Evolutionary conservation across 2,113 vertebrate genomes (phyloP).

Genomic region (Laterallus jamaicensis): DNA sequence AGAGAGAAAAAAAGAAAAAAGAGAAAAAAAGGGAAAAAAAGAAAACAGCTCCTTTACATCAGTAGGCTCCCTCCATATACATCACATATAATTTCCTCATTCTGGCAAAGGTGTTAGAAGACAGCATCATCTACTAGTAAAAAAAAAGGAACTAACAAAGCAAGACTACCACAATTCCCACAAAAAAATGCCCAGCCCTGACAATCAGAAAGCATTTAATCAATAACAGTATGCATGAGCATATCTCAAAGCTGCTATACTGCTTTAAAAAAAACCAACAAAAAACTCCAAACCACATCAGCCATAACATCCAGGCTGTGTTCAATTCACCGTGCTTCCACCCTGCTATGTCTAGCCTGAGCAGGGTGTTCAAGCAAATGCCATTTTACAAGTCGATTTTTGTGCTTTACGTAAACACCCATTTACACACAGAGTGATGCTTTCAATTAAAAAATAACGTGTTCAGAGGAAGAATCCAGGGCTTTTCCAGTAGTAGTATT

Average conservation of each 20-base stretch:
- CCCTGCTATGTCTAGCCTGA: neutral
- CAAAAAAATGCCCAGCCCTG: neutral
- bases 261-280: neutral
- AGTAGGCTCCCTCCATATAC: neutral
- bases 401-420: neutral
- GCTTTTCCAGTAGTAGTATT: neutral
- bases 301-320: neutral
- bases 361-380: neutral
- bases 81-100: neutral
- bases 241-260: neutral
- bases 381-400: neutral
- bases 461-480: neutral
- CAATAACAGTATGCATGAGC: neutral
- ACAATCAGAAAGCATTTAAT: neutral
- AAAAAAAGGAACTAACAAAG: neutral
- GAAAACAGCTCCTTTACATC: neutral
- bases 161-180: neutral
- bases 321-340: neutral
- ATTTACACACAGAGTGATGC: neutral
- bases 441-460: constrained; percentile 28
- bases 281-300: too few species aligned
- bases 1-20: too few species aligned
- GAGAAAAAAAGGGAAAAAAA: too few species aligned
- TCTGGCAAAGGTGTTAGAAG: neutral
- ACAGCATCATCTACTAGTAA: neutral